Base-by-base conservation (phyloP, 2,113 vertebrate species). In the Pelvicachromis taeniatus region DNA sequence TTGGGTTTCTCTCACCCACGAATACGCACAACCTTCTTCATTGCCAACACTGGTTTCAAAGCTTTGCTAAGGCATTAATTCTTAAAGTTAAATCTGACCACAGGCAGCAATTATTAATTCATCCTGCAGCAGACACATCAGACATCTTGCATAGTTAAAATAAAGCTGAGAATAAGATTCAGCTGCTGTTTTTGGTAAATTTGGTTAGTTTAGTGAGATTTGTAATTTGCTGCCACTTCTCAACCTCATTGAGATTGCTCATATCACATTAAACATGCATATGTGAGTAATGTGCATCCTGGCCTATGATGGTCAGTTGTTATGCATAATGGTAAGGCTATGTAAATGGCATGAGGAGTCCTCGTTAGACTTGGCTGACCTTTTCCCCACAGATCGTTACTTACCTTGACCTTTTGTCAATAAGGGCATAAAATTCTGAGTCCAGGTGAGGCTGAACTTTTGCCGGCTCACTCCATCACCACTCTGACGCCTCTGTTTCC, bases 401-500 rank as follows among this genome's bases (percentile, higher is more conserved):
- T 82, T 90, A 90, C 90, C 81, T 65, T 91, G 94, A 96, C 95
- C 95, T 96, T 94, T 95, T 87, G 82, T 87, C 85, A 80, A 92
- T 92, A 83, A 87, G 89, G 83, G 78, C 78, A 31, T 88, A 89
- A 87, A 91, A 84, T 90, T 82, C 80, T 45, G 59, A 9, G 80
- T 81, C 79, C 65, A 90, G 85, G 89, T 88, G 86, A 85, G 84
- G 31, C 85, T 94, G 92, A 95, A 90, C 91, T 92, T 93, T 91
- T 29, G 56, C 58, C 1, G 29, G 73, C 73, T 81, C 85, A 85
- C 92, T 94, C 84, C 86, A 95, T 95, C 93, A 92, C 65, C 77
- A 10, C 78, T 23, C 6, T 55, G 5, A 42, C 21, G 79, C 73
- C 77, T 83, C 87, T 84, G 40, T 56, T 80, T 59, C 48, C 52